Percentiles rank a stretch among this genome's conserved stretches.
phyloP scores from a whole-genome alignment of 2,888 invertebrate genomes.

The Heteropelma amictum region DNA sequence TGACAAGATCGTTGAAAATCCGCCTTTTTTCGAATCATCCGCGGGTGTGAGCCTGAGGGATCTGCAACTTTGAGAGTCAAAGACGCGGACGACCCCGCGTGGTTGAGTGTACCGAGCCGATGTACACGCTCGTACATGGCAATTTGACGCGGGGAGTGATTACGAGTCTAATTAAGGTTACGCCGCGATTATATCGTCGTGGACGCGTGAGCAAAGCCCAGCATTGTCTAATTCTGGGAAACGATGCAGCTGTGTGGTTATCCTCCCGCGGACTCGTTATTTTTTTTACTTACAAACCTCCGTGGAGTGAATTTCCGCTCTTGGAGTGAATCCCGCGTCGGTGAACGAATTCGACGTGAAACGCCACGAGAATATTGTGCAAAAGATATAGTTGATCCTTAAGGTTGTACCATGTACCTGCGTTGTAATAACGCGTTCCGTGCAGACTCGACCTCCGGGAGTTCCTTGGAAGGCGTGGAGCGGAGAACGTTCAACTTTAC shows the following conservation, averaged over 20 bases:
- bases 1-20: neutral
- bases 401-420: too few relatives aligned
- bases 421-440: too few relatives aligned
- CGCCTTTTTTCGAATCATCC: neutral
- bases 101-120: constrained; percentile 19
- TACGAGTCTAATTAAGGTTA: constrained; percentile 72
- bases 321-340: neutral
- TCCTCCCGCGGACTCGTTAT: constrained; percentile 26
- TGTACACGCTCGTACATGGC: constrained; percentile 55
- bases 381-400: too few relatives aligned
- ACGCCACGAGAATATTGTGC: too few relatives aligned
- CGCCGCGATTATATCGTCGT: constrained; percentile 62
- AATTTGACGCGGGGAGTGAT: constrained; percentile 68
- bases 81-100: neutral
- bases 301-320: too few relatives aligned
- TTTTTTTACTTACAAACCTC: neutral
- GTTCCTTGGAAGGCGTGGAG: too few relatives aligned
- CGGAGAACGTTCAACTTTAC: too few relatives aligned
- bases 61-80: neutral
- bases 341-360: neutral
- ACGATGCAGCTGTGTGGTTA: constrained; percentile 63
- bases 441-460: too few relatives aligned
- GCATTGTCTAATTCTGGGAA: constrained; percentile 73
- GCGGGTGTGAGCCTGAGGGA: neutral
- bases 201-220: constrained; percentile 22